A percentile compares a stretch with the other conserved stretches of the same genome.
phyloP scores from a whole-genome alignment of 2,888 invertebrate genomes.

The Drosophila anomalata region DNA sequence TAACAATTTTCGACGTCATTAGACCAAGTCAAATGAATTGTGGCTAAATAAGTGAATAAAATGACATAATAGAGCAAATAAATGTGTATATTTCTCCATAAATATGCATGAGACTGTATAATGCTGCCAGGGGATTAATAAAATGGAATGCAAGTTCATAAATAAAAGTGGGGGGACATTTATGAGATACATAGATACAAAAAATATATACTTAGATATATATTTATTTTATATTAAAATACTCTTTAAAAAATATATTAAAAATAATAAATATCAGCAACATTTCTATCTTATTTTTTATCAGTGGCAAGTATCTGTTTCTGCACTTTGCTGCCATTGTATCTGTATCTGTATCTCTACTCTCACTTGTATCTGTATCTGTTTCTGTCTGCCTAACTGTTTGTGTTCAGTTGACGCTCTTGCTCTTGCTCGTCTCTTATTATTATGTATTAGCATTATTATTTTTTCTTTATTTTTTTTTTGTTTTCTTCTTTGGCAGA shows the following conservation, averaged over 20 bases:
- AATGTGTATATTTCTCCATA: conserved; percentile 29
- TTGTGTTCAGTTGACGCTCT: conserved; percentile 19
- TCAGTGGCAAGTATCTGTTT: background rate
- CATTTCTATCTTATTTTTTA: background rate
- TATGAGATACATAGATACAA: background rate
- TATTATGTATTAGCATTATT: conserved; percentile 76
- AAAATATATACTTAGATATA: background rate
- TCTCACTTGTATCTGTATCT: conserved; percentile 4
- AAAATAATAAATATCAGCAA: too few relatives aligned
- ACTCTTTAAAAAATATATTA: too few relatives aligned
- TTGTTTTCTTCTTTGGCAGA: conserved; percentile 49
- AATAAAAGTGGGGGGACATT: conserved; percentile 22
- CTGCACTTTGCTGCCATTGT: conserved; percentile 8
- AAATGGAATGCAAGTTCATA: conserved; percentile 36
- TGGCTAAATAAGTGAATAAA: conserved; percentile 44
- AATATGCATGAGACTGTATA: conserved; percentile 1
- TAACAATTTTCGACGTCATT: conserved; percentile 28
- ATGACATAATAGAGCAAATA: conserved; percentile 74
- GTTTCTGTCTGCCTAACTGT: conserved; percentile 33
- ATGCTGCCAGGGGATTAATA: conserved; percentile 5
- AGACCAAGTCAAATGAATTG: conserved; percentile 42
- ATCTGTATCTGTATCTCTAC: conserved; percentile 11
- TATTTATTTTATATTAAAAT: background rate
- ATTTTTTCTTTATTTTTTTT: conserved; percentile 52
- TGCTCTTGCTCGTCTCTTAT: conserved; percentile 47